These are phyloP conservation scores for Poeciliopsis prolifica DNA, from an alignment of 2,113 vertebrate genomes.

Conservation along the genomic window DNA sequence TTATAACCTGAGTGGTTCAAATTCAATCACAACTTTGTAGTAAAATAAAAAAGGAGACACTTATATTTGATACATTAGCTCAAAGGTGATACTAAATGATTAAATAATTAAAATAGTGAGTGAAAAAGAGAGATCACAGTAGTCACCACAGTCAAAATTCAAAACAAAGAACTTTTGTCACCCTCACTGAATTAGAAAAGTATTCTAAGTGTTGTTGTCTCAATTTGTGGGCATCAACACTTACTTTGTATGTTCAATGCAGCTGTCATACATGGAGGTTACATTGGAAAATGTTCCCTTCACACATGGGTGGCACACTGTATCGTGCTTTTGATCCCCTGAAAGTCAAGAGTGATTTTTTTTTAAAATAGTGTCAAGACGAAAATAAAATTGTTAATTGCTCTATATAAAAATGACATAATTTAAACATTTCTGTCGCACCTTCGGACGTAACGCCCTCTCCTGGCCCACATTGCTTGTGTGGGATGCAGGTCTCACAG, in stretches of 20 bases:
- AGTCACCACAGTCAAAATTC: too few relatives aligned
- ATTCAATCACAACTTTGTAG: too few relatives aligned
- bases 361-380: neutral
- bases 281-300: constrained; percentile 44
- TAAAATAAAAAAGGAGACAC: too few relatives aligned
- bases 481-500: constrained; percentile 55
- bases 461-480: constrained; percentile 60
- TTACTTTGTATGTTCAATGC: constrained; percentile 61
- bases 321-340: constrained; percentile 58
- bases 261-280: constrained; percentile 7
- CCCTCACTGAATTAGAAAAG: too few relatives aligned
- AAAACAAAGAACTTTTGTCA: too few relatives aligned
- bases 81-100: too few relatives aligned
- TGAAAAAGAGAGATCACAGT: too few relatives aligned
- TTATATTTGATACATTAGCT: too few relatives aligned
- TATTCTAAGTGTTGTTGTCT: too few relatives aligned
- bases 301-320: constrained; percentile 60
- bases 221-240: constrained; percentile 25
- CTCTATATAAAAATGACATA: too few relatives aligned
- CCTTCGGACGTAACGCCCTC: constrained; percentile 4
- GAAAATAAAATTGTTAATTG: neutral
- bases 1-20: too few relatives aligned
- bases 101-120: too few relatives aligned
- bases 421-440: constrained; percentile 20
- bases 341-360: neutral